These are phyloP conservation scores for Triplophysa bombifrons DNA, from an alignment of 2,797 vertebrate species.

Conservation along the genomic window DNA sequence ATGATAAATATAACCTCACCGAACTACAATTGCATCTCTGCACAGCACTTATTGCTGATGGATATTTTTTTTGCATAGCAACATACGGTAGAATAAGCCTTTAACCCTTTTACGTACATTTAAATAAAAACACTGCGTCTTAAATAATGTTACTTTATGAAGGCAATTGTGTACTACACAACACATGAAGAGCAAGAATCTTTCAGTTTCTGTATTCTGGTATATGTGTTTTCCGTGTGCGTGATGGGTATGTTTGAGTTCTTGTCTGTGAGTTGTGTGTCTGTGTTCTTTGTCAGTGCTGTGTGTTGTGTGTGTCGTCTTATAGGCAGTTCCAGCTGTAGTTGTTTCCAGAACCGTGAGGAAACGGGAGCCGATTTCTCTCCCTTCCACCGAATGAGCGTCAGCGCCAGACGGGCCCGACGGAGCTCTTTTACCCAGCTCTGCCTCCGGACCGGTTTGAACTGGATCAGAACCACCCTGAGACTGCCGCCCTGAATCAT, in stretches of 20 bases:
- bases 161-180: not conserved
- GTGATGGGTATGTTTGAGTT: not conserved
- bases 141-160: too few species aligned
- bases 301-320: constrained; percentile 61
- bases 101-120: not conserved
- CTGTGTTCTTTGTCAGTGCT: constrained; percentile 52
- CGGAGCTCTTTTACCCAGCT: constrained; percentile 87
- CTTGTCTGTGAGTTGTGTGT: not conserved
- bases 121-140: too few species aligned
- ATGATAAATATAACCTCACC: too few species aligned
- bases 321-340: constrained; percentile 87
- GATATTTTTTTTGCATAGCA: not conserved
- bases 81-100: not conserved
- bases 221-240: not conserved
- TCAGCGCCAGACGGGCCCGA: constrained; percentile 82
- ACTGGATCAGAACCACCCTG: constrained; percentile 92
- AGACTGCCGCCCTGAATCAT: constrained; percentile 89
- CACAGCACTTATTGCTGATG: not conserved
- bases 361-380: constrained; percentile 85
- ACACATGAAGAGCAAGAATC: not conserved
- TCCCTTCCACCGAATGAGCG: constrained; percentile 90
- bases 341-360: constrained; percentile 92
- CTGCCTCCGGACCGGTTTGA: constrained; percentile 80
- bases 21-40: too few species aligned
- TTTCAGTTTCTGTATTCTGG: not conserved